A percentile compares a stretch with the other conserved stretches of the same genome.
Conservation (phyloP, 2,113 vertebrate genomes). For the Myrmecophaga tridactyla region DNA sequence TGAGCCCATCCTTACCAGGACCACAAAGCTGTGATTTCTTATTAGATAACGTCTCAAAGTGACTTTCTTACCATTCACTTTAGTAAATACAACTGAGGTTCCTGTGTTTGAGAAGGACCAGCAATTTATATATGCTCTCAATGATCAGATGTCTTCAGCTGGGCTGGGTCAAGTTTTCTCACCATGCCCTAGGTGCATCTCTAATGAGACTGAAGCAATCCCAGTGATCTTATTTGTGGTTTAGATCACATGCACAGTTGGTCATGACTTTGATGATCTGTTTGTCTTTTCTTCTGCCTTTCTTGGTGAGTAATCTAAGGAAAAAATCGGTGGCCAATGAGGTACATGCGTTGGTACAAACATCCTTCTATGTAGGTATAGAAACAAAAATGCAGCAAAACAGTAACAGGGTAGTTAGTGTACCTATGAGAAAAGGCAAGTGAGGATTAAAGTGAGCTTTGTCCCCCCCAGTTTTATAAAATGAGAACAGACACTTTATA, state of each 20-base stretch:
- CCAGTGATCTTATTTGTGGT: not conserved
- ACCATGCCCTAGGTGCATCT: not conserved
- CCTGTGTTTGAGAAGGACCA: not conserved
- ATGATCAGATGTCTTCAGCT: not conserved
- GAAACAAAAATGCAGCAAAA: slow-evolving; percentile 7
- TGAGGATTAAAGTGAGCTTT: not conserved
- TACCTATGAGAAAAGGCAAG: too few species aligned
- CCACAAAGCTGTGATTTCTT: not conserved
- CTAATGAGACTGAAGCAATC: not conserved
- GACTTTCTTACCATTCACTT: not conserved
- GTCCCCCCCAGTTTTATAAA: not conserved
- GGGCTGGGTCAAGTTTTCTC: not conserved
- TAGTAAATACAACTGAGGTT: not conserved
- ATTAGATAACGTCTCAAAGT: not conserved
- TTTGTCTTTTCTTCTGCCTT: not conserved
- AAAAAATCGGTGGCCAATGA: not conserved
- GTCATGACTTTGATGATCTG: not conserved
- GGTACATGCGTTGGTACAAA: not conserved
- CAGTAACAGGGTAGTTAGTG: not conserved
- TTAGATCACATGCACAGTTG: not conserved
- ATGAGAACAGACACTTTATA: not conserved
- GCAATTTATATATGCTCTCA: not conserved
- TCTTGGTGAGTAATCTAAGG: slow-evolving; percentile 4
- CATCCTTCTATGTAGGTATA: not conserved
- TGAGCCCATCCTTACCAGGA: not conserved